Conservation (phyloP, 2,797 vertebrate species). For the Heterohyrax brucei region DNA sequence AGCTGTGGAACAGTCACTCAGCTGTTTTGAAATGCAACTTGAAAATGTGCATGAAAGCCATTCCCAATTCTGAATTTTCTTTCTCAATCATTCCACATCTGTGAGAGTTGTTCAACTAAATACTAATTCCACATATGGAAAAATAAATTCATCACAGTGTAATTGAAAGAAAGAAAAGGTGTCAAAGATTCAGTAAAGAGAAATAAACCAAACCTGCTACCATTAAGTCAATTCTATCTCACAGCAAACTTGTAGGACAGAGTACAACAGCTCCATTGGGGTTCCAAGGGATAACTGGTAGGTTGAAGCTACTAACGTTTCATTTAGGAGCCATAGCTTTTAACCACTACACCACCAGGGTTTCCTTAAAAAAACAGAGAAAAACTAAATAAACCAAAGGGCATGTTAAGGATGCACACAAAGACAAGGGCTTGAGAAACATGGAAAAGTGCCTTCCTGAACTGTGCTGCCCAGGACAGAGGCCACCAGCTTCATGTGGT, state of each 20-base stretch:
- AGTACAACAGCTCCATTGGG: too few species aligned
- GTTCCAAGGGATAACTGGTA: too few species aligned
- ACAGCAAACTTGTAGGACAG: too few species aligned
- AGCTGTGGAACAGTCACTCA: neutral
- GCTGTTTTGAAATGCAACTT: constrained; percentile 1
- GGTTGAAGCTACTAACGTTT: too few species aligned
- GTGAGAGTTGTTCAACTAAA: constrained; percentile 38
- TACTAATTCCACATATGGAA: constrained; percentile 17
- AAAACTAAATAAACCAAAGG: neutral
- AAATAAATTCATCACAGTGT: neutral
- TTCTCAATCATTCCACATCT: neutral
- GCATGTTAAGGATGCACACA: neutral
- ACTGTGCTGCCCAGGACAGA: neutral
- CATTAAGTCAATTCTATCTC: too few species aligned
- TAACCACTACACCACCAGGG: too few species aligned
- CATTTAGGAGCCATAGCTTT: too few species aligned
- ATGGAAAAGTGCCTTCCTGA: neutral
- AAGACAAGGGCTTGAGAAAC: neutral
- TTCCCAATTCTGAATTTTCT: constrained; percentile 25
- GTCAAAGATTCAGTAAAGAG: neutral
- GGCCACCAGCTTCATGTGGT: too few species aligned
- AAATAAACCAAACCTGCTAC: neutral
- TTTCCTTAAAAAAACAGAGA: neutral
- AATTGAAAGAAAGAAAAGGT: neutral
- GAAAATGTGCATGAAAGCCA: constrained; percentile 32